Evolutionary conservation across 2,797 vertebrate genomes (phyloP).

Genomic region (Sciaenops ocellatus): DNA sequence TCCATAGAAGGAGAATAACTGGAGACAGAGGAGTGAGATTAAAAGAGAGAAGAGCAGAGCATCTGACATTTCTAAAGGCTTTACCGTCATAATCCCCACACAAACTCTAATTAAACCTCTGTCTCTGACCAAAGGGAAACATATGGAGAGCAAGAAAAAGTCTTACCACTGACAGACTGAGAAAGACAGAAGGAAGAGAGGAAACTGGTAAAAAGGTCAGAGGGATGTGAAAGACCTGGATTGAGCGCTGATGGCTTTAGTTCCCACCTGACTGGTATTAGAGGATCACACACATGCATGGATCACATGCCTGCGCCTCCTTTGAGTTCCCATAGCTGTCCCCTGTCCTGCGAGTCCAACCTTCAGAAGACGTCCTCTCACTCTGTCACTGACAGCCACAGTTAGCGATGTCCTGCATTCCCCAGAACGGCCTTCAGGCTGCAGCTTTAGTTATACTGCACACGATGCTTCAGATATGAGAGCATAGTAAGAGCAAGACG

Average conservation of each 20-base stretch:
- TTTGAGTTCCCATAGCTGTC: not conserved
- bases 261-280: constrained; percentile 43
- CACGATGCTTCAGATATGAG: not conserved
- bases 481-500: not conserved
- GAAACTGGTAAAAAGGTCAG: not conserved
- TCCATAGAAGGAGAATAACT: constrained; percentile 21
- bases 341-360: not conserved
- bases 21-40: not conserved
- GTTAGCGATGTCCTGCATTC: not conserved
- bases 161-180: not conserved
- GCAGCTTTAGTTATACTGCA: not conserved
- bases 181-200: not conserved
- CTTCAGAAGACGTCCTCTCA: not conserved
- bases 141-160: not conserved
- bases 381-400: not conserved
- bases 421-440: not conserved
- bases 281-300: not conserved
- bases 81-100: not conserved
- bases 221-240: constrained; percentile 4
- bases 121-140: not conserved
- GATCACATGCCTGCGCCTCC: constrained; percentile 9
- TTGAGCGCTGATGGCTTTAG: constrained; percentile 16
- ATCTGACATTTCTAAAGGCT: constrained; percentile 9
- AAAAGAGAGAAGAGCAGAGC: constrained; percentile 1
- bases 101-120: not conserved